A percentile compares a stretch with the other conserved stretches of the same genome.
Evolutionary conservation across 2,888 invertebrate genomes (phyloP).

Genomic region (Callimorpha dominula): DNA sequence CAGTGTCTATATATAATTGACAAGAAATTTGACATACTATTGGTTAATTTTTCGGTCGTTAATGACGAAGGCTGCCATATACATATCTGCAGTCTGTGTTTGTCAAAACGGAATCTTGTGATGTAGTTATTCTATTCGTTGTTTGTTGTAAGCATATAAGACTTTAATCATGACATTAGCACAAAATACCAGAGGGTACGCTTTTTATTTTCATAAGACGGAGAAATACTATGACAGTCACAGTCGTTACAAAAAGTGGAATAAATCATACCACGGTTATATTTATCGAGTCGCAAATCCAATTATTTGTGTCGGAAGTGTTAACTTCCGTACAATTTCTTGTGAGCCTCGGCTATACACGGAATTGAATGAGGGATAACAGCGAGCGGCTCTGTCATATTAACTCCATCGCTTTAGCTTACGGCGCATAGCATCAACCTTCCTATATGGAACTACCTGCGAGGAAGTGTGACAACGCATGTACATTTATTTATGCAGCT

Average conservation of each 20-base stretch:
- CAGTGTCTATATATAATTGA: no score
- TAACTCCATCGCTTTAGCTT: conserved; percentile 34
- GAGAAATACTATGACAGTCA: conserved; percentile 5
- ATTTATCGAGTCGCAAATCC: conserved; percentile 57
- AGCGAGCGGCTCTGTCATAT: conserved; percentile 37
- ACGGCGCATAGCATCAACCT: conserved; percentile 33
- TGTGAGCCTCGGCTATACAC: conserved; percentile 57
- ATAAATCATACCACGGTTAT: conserved; percentile 64
- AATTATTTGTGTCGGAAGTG: conserved; percentile 73
- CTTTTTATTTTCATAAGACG: no score
- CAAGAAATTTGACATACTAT: no score
- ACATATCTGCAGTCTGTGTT: no score
- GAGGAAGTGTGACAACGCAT: conserved; percentile 45
- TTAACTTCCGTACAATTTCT: conserved; percentile 72
- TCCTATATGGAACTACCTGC: conserved; percentile 34
- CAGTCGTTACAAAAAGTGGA: conserved; percentile 46
- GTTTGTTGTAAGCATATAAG: no score
- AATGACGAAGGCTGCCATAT: no score
- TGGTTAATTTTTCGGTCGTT: no score
- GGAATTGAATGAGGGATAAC: conserved; percentile 62
- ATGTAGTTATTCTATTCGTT: no score
- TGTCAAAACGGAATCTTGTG: no score
- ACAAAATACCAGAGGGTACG: no score
- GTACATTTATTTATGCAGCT: conserved; percentile 25
- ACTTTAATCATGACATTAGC: no score